Conservation (phyloP, 2,888 invertebrate genomes). For the Yponomeuta sedellus region DNA sequence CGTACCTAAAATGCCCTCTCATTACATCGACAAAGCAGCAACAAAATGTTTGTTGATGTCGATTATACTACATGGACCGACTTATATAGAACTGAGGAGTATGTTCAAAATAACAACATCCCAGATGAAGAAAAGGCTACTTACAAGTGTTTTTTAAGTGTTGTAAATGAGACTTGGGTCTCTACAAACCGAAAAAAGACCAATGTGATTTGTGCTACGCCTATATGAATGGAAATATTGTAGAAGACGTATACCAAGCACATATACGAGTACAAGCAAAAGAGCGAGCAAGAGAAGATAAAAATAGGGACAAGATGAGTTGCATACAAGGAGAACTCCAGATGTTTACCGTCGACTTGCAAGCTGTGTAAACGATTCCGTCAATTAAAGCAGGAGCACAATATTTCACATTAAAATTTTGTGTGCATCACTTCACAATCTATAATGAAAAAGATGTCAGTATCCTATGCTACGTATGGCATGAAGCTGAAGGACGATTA, state of each 20-base stretch:
- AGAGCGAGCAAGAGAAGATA: background rate
- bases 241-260: background rate
- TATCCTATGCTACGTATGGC: background rate
- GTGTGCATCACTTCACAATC: background rate
- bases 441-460: background rate
- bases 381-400: background rate
- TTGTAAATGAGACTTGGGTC: background rate
- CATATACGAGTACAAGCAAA: background rate
- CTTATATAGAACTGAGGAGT: too few relatives aligned
- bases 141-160: too few relatives aligned
- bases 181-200: background rate
- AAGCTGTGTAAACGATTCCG: background rate
- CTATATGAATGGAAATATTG: background rate
- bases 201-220: background rate
- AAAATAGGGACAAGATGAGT: background rate
- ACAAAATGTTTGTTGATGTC: too few relatives aligned
- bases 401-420: background rate
- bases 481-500: background rate
- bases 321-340: too few relatives aligned
- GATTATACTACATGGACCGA: too few relatives aligned
- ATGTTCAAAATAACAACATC: too few relatives aligned
- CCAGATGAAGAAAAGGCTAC: too few relatives aligned
- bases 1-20: too few relatives aligned
- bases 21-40: too few relatives aligned
- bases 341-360: background rate